Conservation (phyloP, 2,113 vertebrate species). For the Antechinus stuartii region DNA sequence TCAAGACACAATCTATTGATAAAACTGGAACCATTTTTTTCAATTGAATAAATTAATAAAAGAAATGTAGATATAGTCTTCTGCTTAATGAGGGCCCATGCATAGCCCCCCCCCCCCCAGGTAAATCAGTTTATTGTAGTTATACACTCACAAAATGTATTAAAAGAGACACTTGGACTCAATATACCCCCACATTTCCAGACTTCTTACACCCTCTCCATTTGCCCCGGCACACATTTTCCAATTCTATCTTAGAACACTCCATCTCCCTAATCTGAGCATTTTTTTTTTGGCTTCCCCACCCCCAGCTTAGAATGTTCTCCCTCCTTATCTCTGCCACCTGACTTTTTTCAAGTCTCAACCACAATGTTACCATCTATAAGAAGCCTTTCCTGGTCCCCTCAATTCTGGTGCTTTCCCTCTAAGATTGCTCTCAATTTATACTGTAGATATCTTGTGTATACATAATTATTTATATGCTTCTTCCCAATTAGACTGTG, state of each 20-base stretch:
- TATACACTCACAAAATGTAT: neutral
- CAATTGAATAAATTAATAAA: neutral
- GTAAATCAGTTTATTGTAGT: neutral
- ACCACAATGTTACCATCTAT: neutral
- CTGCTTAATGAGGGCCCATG: neutral
- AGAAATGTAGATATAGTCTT: neutral
- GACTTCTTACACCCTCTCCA: neutral
- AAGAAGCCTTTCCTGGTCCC: neutral
- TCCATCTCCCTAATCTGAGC: neutral
- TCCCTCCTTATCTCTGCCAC: neutral
- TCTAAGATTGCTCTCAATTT: neutral
- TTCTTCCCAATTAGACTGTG: neutral
- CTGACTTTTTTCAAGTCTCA: neutral
- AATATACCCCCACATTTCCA: neutral
- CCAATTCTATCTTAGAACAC: neutral
- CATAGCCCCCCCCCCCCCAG: neutral
- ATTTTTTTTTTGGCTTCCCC: neutral
- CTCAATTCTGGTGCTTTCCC: neutral
- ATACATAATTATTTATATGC: neutral
- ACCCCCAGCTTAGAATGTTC: no score
- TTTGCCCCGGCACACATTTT: neutral
- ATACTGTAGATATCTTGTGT: neutral
- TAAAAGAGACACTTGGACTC: neutral
- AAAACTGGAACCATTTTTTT: neutral
- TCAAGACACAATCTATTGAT: neutral